Base-by-base conservation (phyloP, 2,888 invertebrate species). In the Ommatoiulus sabulosus region DNA sequence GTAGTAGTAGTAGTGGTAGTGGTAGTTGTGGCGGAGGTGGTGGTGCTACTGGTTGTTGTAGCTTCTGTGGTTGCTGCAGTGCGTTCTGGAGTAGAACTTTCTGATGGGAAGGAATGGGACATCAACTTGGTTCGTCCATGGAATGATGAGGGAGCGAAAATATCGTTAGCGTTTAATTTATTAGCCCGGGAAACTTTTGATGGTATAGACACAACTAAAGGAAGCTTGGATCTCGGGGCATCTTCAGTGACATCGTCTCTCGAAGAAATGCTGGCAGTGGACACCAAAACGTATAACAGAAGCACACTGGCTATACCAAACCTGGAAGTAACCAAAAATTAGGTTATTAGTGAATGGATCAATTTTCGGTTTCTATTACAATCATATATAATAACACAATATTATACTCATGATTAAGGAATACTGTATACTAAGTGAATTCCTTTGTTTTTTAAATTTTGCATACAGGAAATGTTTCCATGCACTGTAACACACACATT, bases 181-280 rank as follows among this genome's bases (percentile, higher is more conserved):
- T 88, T 89, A 44, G 89, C 88, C 24, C 89, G 84, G 43, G 48
- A 87, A 6, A 89, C 89, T 89, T 89, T 89, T 15, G 89, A 89
- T 46, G 86, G 89, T 46, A 86, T 72, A 44, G 87, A 44, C 0
- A 87, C 87, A 24, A 89, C 87, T 17, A 89, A 46, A 17, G 89
- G 89, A 17, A 88, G n/a, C 48, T 44, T 43, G 20, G 86, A n/a
- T 43, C 20, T 52, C 17, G 35, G 86, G 24, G 17, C 88, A 24
- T 87, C 87, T 48, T 84, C 85, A 6, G 46, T 52, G 0, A 8
- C 20, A 12, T 88, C 86, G 35, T 86, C 88, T 48, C 63, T 86
- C 17, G 63, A 35, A 10, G 88, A 35, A 48, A 85, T 17, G 35
- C 84, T 85, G 4, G 84, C 88, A n/a, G 24, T n/a, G 43, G 44